Conservation (phyloP, 2,888 invertebrate genomes). For the Eudasyphora cyanicolor region DNA sequence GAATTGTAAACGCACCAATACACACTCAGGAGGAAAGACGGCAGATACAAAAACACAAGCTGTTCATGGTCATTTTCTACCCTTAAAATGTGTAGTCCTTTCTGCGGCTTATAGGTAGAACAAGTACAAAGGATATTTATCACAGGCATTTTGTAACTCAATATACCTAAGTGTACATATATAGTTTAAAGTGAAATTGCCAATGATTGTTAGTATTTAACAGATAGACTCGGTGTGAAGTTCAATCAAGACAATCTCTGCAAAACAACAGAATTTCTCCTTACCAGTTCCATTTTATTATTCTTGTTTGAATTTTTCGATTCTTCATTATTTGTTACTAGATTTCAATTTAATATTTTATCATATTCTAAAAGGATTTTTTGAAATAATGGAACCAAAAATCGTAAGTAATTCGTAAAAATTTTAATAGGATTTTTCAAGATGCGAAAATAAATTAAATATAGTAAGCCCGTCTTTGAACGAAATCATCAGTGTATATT, state of each 20-base stretch:
- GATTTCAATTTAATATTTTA: conserved; percentile 9
- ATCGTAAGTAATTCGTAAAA: conserved; percentile 54
- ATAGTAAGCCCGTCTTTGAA: not conserved
- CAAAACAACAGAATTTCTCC: not conserved
- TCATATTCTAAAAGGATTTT: conserved; percentile 15
- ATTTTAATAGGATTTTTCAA: too few species aligned
- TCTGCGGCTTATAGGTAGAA: conserved; percentile 39
- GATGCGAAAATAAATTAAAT: too few species aligned
- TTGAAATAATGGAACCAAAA: conserved; percentile 27
- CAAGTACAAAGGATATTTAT: conserved; percentile 38
- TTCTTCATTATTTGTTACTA: not conserved
- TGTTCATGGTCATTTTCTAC: conserved; percentile 1
- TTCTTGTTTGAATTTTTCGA: conserved; percentile 56
- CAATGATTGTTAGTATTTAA: conserved; percentile 32
- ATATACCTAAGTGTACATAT: not conserved
- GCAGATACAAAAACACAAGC: conserved; percentile 10
- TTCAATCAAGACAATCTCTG: too few species aligned
- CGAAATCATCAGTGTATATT: too few species aligned
- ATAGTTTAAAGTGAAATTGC: conserved; percentile 28
- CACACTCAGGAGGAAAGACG: not conserved
- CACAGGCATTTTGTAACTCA: too few species aligned
- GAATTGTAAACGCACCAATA: conserved; percentile 9
- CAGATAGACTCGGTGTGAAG: conserved; percentile 18
- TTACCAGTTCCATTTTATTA: not conserved
- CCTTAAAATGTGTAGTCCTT: not conserved